Evolutionary conservation across 2,888 invertebrate species (phyloP), one percentile per base, ranked within the genome.

Genomic region (Beris morrisii): DNA sequence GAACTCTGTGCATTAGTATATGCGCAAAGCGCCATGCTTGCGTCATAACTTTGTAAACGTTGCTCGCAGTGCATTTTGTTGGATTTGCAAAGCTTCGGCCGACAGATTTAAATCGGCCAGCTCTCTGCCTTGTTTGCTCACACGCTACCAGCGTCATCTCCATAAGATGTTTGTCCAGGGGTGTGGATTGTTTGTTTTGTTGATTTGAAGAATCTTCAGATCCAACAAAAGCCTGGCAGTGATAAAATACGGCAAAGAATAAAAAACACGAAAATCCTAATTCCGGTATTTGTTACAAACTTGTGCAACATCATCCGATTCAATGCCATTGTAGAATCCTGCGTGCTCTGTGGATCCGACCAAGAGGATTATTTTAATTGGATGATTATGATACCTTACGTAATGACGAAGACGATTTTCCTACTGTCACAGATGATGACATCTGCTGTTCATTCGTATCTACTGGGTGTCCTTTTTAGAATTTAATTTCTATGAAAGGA

Each of bases 141-240:
- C 6, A 5, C 46, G 9, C 12, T 13, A 38, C 46, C 30, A 15
- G 31, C 48, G 31, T 7, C 31, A 11, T 13, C 22, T 15, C 50
- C n/a, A 28, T 45, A 7, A 4, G 9, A 11, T 31, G 4, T 12
- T 5, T 30, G 12, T 52, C 28, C 22, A 11, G 52, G 13, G 11
- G 22, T 55, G 54, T 31, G 48, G 45, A 57, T 15, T 59, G 58
- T 59, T 44, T 46, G 58, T 46, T 59, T 59, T 59, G 58, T 59
- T 59, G 46, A 59, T 59, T 46, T 13, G 46, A 59, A 46, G 48
- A 59, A 59, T 31, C 58, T 46, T 59, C 30, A n/a, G 31, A 48
- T 31, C 11, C 5, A 46, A 30, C 46, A 46, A 57, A 22, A 38
- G 22, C 22, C 22, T 22, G 22, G 22, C 22, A 22, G 22, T 22